Percentiles rank a stretch among this genome's conserved stretches.
phyloP scores from a whole-genome alignment of 2,797 vertebrate genomes.

The Mallotus villosus region DNA sequence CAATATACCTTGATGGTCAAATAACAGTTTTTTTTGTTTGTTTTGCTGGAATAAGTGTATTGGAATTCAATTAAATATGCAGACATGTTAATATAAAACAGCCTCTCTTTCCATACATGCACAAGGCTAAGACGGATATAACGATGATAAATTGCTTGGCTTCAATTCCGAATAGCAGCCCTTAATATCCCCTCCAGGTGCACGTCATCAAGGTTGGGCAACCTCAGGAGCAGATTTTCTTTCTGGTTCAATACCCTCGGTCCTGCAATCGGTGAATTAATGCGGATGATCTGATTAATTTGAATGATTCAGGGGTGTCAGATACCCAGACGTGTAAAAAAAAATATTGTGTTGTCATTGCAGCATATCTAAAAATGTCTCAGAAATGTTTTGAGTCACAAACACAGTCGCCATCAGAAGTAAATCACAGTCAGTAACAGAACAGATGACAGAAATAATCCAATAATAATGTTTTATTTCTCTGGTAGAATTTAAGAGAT shows the following conservation, averaged over 20 bases:
- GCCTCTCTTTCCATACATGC: background rate
- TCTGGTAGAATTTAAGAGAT: background rate
- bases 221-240: no score
- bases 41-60: no score
- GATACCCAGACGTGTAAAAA: background rate
- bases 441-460: constrained; percentile 14
- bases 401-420: background rate
- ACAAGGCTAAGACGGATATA: background rate
- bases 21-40: no score
- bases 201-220: background rate
- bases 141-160: background rate
- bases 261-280: background rate
- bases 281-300: background rate
- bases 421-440: constrained; percentile 6
- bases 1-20: no score
- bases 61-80: no score
- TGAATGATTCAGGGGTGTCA: background rate
- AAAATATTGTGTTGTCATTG: background rate
- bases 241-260: no score
- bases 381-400: constrained; percentile 1
- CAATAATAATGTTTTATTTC: constrained; percentile 11
- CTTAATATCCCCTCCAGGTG: background rate
- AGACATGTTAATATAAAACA: no score
- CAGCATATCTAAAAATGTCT: constrained; percentile 15
- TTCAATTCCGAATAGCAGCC: background rate